Evolutionary conservation across 2,888 invertebrate genomes (phyloP).

Genomic region (Euproctis similis): DNA sequence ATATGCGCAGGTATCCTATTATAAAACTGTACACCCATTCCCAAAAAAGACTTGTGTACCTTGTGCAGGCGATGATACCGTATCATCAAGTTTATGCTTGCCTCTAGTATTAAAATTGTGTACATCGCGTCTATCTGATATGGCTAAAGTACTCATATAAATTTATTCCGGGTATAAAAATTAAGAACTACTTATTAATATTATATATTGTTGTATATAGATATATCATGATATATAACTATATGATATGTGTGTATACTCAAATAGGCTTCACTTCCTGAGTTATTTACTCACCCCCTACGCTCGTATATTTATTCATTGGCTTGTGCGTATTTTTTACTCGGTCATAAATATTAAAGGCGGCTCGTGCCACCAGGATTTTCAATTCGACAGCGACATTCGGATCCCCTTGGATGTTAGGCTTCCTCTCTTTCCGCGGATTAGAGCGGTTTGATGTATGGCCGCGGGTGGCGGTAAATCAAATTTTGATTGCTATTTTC

Average conservation of each 20-base stretch:
- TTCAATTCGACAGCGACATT: conserved; percentile 63
- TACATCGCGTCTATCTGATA: no score
- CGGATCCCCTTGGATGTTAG: conserved; percentile 66
- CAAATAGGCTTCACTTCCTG: conserved; percentile 13
- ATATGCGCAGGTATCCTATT: no score
- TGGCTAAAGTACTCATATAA: no score
- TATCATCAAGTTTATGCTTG: no score
- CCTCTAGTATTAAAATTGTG: no score
- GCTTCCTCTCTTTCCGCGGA: conserved; percentile 64
- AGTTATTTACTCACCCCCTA: conserved; percentile 21
- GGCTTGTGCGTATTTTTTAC: conserved; percentile 53
- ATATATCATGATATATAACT: no score
- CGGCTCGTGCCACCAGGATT: conserved; percentile 54
- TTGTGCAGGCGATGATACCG: no score
- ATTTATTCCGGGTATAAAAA: no score
- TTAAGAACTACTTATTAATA: no score
- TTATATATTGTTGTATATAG: no score
- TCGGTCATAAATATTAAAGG: conserved; percentile 67
- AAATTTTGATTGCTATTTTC: conserved; percentile 76
- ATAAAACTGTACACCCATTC: no score
- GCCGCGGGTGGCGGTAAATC: conserved; percentile 74
- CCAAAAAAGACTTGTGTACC: no score
- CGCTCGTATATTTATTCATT: conserved; percentile 54
- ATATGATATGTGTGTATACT: conserved; percentile 7
- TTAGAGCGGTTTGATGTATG: conserved; percentile 69